phyloP scores from a whole-genome alignment of 23 tunicate species.

The Phallusia fumigata region DNA sequence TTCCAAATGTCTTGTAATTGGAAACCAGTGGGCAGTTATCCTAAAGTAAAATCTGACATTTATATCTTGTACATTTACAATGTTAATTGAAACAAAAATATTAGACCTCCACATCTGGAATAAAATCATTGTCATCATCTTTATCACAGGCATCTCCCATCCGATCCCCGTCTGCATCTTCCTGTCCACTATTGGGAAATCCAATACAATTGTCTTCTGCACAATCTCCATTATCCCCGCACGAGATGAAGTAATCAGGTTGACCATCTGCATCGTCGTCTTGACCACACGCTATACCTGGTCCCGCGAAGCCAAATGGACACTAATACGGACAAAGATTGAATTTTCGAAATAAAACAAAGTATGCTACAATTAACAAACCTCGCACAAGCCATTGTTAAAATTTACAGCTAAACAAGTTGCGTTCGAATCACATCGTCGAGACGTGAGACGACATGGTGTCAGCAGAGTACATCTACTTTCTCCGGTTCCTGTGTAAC shows the following conservation, averaged over 20 bases:
- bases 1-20: slow-evolving; percentile 16
- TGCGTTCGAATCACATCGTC: slow-evolving; percentile 18
- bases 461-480: neutral
- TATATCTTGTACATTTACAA: neutral
- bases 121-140: slow-evolving; percentile 41
- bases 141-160: slow-evolving; percentile 25
- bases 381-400: slow-evolving; percentile 20
- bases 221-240: slow-evolving; percentile 10
- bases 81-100: neutral
- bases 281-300: slow-evolving; percentile 14
- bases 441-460: neutral
- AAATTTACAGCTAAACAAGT: slow-evolving; percentile 13
- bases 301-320: slow-evolving; percentile 14
- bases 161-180: slow-evolving; percentile 31
- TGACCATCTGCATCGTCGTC: slow-evolving; percentile 28
- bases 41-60: slow-evolving; percentile 13
- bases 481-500: slow-evolving; percentile 26
- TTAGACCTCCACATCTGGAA: slow-evolving; percentile 7
- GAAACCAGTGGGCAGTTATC: slow-evolving; percentile 88
- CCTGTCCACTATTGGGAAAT: slow-evolving; percentile 33
- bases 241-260: slow-evolving; percentile 19
- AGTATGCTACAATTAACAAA: neutral
- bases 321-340: neutral
- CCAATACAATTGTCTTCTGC: slow-evolving; percentile 24
- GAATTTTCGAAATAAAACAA: neutral